These are phyloP conservation scores for Zootoca vivipara DNA, from an alignment of 2,113 vertebrate genomes.

Conservation along the genomic window DNA sequence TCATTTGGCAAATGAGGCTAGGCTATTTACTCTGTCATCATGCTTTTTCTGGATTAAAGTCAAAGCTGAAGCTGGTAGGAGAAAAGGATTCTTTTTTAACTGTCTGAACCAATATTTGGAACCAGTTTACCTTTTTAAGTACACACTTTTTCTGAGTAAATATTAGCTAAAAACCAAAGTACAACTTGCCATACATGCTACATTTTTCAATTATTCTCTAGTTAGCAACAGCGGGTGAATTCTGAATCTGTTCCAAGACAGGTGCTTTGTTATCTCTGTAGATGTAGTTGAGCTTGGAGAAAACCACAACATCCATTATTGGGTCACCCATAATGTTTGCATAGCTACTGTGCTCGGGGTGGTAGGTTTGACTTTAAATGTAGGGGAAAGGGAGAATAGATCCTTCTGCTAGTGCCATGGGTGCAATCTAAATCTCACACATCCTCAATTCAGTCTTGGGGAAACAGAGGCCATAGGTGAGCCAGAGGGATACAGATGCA, in stretches of 20 bases:
- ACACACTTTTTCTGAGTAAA: slow-evolving; percentile 27
- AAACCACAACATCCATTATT: not conserved
- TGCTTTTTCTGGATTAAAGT: not conserved
- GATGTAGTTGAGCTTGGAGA: not conserved
- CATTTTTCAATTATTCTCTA: not conserved
- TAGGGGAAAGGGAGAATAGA: not conserved
- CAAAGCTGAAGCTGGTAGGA: not conserved
- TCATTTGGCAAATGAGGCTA: too few relatives aligned
- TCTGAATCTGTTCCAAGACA: slow-evolving; percentile 17
- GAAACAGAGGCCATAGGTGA: not conserved
- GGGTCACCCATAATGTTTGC: not conserved
- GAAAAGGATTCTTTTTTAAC: not conserved
- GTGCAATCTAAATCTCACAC: not conserved
- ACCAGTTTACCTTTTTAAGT: slow-evolving; percentile 21
- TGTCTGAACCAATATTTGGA: slow-evolving; percentile 47
- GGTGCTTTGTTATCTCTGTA: not conserved
- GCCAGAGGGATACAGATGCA: too few relatives aligned
- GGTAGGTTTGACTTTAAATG: not conserved
- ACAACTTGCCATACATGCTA: too few relatives aligned
- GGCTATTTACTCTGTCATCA: not conserved
- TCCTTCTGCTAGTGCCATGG: not conserved
- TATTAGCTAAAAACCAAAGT: slow-evolving; percentile 51
- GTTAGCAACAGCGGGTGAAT: slow-evolving; percentile 44
- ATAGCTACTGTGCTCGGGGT: not conserved
- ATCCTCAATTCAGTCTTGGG: not conserved